A percentile compares a stretch with the other conserved stretches of the same genome.
These are phyloP conservation scores for Spinibarbus caldwelli DNA, from an alignment of 2,797 vertebrate genomes.

Conservation along the genomic window DNA sequence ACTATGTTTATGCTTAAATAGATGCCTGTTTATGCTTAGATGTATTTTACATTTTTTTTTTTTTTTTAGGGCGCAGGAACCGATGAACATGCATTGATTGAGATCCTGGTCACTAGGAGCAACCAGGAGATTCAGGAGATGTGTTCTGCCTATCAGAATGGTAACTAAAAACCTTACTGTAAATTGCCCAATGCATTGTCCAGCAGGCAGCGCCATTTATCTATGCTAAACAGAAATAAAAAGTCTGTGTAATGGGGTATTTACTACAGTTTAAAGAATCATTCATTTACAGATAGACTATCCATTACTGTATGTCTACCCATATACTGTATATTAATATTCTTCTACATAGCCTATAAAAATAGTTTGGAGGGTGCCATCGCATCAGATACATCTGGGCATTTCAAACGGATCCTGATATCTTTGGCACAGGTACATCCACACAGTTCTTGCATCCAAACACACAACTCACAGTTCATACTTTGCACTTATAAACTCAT, in stretches of 20 bases:
- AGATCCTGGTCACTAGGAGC: conserved; percentile 91
- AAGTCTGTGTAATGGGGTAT: background rate
- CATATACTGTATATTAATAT: background rate
- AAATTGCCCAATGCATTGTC: background rate
- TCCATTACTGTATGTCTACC: background rate
- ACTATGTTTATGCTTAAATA: background rate
- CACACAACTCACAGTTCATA: background rate
- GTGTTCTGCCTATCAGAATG: conserved; percentile 84
- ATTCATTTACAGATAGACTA: background rate
- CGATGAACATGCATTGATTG: conserved; percentile 90
- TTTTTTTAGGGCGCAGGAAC: conserved; percentile 88
- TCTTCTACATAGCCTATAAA: conserved; percentile 80
- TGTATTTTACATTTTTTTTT: background rate
- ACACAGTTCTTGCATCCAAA: background rate
- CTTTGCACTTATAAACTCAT: background rate
- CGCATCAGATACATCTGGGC: conserved; percentile 92
- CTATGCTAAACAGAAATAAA: background rate
- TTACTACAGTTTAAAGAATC: background rate
- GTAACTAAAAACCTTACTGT: conserved; percentile 69
- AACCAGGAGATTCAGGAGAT: conserved; percentile 89
- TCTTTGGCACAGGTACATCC: conserved; percentile 88
- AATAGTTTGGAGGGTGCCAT: conserved; percentile 89
- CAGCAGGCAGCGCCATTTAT: conserved; percentile 27
- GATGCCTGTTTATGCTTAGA: background rate
- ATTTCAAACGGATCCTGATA: conserved; percentile 91